Evolutionary conservation across 1,140 invertebrate species (phyloP).

Genomic region (Drosophila fuyamai): DNA sequence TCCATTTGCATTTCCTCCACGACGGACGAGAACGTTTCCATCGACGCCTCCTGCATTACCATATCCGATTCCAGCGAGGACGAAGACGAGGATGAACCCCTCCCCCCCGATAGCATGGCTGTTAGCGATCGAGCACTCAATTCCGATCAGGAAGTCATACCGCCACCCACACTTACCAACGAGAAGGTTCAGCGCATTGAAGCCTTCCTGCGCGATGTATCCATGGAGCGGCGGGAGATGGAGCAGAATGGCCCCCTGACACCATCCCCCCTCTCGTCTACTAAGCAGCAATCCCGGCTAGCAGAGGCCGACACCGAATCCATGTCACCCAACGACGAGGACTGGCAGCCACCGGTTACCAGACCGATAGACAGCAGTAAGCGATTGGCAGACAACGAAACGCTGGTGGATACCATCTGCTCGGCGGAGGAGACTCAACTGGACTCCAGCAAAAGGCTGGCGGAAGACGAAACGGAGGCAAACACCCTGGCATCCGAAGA

Average conservation of each 20-base stretch:
- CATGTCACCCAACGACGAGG: constrained; percentile 54
- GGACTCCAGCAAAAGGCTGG: constrained; percentile 46
- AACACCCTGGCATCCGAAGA: constrained; percentile 41
- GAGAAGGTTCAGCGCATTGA: constrained; percentile 64
- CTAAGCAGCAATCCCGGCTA: constrained; percentile 21
- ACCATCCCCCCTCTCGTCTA: constrained; percentile 4
- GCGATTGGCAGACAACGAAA: constrained; percentile 38
- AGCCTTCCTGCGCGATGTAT: constrained; percentile 75
- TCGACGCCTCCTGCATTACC: constrained; percentile 59
- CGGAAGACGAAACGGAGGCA: constrained; percentile 55
- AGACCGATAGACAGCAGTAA: constrained; percentile 33
- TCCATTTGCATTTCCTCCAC: constrained; percentile 73
- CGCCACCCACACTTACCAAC: constrained; percentile 26
- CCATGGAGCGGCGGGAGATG: constrained; percentile 46
- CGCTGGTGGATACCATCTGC: constrained; percentile 29
- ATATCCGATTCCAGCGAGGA: constrained; percentile 67
- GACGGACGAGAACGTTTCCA: constrained; percentile 40
- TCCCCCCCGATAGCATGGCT: constrained; percentile 47
- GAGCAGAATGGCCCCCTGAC: neutral
- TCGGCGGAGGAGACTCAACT: constrained; percentile 16
- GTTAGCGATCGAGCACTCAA: constrained; percentile 23
- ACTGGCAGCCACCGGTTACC: constrained; percentile 14
- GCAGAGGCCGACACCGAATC: constrained; percentile 77
- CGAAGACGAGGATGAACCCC: constrained; percentile 17
- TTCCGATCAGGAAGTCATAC: neutral